Evolutionary conservation across 2,888 invertebrate species (phyloP).

Genomic region (Drosophila limbata): DNA sequence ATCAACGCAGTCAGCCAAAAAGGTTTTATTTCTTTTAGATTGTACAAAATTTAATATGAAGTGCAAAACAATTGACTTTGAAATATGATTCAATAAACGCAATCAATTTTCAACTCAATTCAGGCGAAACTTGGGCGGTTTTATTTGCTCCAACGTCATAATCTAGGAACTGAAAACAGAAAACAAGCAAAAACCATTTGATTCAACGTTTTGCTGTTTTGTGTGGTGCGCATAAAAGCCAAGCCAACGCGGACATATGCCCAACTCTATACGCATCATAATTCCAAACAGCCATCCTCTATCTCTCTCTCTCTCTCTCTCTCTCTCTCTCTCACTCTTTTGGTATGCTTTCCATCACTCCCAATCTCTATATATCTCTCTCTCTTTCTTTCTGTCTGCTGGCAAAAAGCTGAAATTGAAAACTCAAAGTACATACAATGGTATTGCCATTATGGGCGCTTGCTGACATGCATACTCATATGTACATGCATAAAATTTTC

Average conservation of each 20-base stretch:
- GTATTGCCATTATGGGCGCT: conserved; percentile 64
- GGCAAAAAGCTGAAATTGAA: conserved; percentile 73
- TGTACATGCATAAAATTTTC: conserved; percentile 50
- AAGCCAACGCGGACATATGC: conserved; percentile 38
- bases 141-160: conserved; percentile 35
- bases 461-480: conserved; percentile 47
- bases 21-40: neutral
- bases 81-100: conserved; percentile 37
- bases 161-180: conserved; percentile 37
- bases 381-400: conserved; percentile 6
- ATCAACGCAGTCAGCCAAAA: neutral
- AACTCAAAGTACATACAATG: conserved; percentile 74
- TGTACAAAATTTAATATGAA: conserved; percentile 5
- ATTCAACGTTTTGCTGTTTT: conserved; percentile 25
- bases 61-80: conserved; percentile 13
- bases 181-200: conserved; percentile 50
- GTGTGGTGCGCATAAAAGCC: conserved; percentile 21
- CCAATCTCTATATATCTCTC: too few relatives aligned
- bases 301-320: neutral
- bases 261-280: conserved; percentile 47
- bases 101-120: conserved; percentile 53
- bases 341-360: neutral
- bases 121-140: neutral
- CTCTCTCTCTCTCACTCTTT: neutral
- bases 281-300: conserved; percentile 22